phyloP scores from a whole-genome alignment of 2,888 invertebrate species.

The Ophonus ardosiacus region DNA sequence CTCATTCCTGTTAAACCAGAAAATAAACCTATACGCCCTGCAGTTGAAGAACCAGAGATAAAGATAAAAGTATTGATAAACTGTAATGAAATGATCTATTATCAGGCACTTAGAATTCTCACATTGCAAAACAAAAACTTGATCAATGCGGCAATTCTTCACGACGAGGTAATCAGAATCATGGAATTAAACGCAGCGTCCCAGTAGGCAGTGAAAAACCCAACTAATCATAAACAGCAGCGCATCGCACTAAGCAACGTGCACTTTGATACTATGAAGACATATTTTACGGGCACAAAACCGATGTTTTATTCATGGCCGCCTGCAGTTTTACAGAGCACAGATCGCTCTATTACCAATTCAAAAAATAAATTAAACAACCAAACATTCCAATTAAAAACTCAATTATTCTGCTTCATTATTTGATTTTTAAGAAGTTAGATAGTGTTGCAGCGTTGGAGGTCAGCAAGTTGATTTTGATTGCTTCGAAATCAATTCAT shows the following conservation, averaged over 20 bases:
- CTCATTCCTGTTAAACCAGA: neutral
- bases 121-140: slow-evolving; percentile 8
- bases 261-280: slow-evolving; percentile 43
- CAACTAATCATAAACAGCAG: slow-evolving; percentile 33
- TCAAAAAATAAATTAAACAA: slow-evolving; percentile 44
- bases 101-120: neutral
- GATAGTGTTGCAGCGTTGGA: neutral
- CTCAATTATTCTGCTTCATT: slow-evolving; percentile 12
- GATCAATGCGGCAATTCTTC: slow-evolving; percentile 6
- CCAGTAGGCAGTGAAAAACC: slow-evolving; percentile 10
- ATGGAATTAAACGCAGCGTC: slow-evolving; percentile 25
- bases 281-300: slow-evolving; percentile 37
- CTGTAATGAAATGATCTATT: neutral
- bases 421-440: slow-evolving; percentile 7
- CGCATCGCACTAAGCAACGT: slow-evolving; percentile 17
- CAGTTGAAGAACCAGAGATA: neutral
- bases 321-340: neutral
- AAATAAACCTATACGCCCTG: neutral
- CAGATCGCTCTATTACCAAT: slow-evolving; percentile 27
- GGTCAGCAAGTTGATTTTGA: neutral
- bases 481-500: neutral
- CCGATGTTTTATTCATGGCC: slow-evolving; percentile 35
- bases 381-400: slow-evolving; percentile 33
- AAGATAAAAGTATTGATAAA: neutral
- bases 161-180: slow-evolving; percentile 14